Evolutionary conservation across 2,113 vertebrate species (phyloP).

Genomic region (Romanogobio albipinnatus): DNA sequence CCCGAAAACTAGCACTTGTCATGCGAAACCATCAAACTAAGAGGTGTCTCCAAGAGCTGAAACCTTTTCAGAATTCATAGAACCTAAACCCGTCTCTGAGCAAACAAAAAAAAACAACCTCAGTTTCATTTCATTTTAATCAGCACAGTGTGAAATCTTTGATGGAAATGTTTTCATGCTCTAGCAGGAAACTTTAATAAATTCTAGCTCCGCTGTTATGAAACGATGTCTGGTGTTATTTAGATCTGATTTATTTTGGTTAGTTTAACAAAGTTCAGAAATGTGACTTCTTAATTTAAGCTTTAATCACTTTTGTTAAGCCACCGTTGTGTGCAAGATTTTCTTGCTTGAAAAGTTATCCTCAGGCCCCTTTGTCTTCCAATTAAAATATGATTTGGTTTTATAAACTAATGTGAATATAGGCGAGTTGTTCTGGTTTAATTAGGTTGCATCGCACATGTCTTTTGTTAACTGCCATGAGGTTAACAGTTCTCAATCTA

Average conservation of each 20-base stretch:
- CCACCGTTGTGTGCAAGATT: not conserved
- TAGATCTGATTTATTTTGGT: not conserved
- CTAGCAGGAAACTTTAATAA: not conserved
- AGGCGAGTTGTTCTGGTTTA: not conserved
- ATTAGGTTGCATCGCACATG: not conserved
- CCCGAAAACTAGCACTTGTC: not conserved
- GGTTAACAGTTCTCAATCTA: not conserved
- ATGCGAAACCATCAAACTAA: not conserved
- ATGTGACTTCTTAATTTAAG: not conserved
- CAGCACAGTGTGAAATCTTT: constrained; percentile 18
- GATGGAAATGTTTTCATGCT: constrained; percentile 16
- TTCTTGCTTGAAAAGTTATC: not conserved
- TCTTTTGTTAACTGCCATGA: not conserved
- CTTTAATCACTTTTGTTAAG: not conserved
- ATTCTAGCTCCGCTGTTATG: constrained; percentile 2
- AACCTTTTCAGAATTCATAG: not conserved
- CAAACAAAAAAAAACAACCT: not conserved
- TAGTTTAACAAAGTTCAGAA: not conserved
- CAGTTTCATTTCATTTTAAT: not conserved
- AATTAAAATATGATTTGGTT: not conserved
- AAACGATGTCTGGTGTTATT: not conserved
- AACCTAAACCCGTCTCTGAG: not conserved
- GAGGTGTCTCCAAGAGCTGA: not conserved
- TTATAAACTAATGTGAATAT: not conserved
- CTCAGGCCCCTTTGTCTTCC: not conserved